These are phyloP conservation scores for Drosophila ustulata DNA, from an alignment of 2,888 invertebrate species.

Conservation along the genomic window DNA sequence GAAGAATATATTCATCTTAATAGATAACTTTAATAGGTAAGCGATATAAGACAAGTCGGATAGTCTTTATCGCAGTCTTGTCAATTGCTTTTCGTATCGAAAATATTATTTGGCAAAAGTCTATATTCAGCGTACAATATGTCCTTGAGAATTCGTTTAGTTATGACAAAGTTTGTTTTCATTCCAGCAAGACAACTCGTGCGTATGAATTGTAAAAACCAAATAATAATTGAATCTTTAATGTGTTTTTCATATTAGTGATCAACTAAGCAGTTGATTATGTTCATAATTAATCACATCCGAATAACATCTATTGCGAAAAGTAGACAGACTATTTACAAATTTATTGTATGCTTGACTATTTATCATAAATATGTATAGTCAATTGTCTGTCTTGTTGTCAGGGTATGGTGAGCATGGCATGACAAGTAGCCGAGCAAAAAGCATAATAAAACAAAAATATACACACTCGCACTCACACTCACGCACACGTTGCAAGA, in stretches of 20 bases:
- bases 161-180: constrained; percentile 16
- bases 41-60: background rate
- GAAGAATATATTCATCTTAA: background rate
- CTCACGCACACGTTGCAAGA: background rate
- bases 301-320: background rate
- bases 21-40: background rate
- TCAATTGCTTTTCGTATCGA: background rate
- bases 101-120: constrained; percentile 5
- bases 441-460: constrained; percentile 29
- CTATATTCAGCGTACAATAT: background rate
- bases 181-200: background rate
- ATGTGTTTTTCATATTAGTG: background rate
- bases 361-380: constrained; percentile 32
- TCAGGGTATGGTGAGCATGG: constrained; percentile 37
- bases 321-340: constrained; percentile 5
- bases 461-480: background rate
- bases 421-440: constrained; percentile 24
- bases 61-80: background rate
- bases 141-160: constrained; percentile 7
- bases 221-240: background rate
- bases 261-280: background rate
- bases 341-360: constrained; percentile 13
- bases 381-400: constrained; percentile 43
- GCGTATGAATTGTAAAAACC: background rate
- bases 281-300: constrained; percentile 16